Percentiles rank a stretch among this genome's conserved stretches.
These are phyloP conservation scores for Umimayanthus kanabou DNA, from an alignment of 92 coral and sea anemone species.

Conservation along the genomic window DNA sequence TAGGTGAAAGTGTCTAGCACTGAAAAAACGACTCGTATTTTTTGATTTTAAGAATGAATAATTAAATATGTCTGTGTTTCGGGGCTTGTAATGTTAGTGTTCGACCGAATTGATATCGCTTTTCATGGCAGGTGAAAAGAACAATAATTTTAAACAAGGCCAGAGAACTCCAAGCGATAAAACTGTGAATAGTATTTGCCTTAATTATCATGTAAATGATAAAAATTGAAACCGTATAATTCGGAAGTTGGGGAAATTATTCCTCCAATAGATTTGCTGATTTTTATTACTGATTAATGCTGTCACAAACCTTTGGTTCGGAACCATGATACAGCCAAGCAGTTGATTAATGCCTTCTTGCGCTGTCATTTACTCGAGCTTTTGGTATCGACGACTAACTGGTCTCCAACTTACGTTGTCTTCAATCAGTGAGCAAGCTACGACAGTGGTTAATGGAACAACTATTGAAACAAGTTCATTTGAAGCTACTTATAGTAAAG, in stretches of 20 bases:
- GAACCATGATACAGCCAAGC: neutral
- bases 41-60: neutral
- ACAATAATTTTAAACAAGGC: neutral
- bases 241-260: neutral
- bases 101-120: neutral
- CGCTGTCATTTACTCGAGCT: neutral
- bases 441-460: neutral
- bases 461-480: neutral
- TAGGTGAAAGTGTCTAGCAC: neutral
- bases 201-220: no score
- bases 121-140: neutral
- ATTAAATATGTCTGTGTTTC: neutral
- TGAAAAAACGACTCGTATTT: no score
- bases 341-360: neutral
- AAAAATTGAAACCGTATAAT: neutral
- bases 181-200: neutral
- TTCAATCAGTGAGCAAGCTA: neutral
- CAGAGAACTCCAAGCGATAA: neutral
- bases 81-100: no score
- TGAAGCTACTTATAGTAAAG: neutral
- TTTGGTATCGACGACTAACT: neutral
- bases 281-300: neutral
- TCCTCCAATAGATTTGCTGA: neutral
- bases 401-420: neutral
- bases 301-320: neutral